Evolutionary conservation across 1,140 invertebrate genomes (phyloP), one percentile per base, ranked within the genome.

Genomic region (Arion vulgaris): DNA sequence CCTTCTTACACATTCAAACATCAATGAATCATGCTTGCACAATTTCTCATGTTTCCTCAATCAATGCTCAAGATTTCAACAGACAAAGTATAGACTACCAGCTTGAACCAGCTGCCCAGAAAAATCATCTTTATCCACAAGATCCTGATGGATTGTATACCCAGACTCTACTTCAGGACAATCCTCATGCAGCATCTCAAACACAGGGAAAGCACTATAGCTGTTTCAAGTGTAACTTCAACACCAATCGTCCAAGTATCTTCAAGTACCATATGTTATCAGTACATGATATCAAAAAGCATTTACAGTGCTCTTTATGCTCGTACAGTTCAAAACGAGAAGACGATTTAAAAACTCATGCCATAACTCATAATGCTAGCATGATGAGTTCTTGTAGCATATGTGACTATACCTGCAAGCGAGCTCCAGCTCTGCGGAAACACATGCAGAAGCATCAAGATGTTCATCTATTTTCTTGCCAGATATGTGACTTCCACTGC

Each of bases 351-450:
- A 73, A 73, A 49, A 49, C 41, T 26, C 71, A 73, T 49, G 1
- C 41, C 1, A 73, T 73, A 17, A 73, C 71, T 41, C 71, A 73
- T 39, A 19, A 73, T 41, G 28, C 4, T 7, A 73, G 38, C 1
- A 41, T 73, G 71, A 49, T 39, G 36, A 39, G 41, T 2, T 73
- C 41, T 19, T 73, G 71, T 38, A 73, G 41, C 28, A 11, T 73
- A 1, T 73, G 71, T 73, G 38, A 39, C 41, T 73, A 73, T 26
- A 73, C 38, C 7, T 73, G 71, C 38, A 73, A 73, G 28, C 71
- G 71, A n/a, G 71, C 36, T 1, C 36, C 71, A 41, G 38, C 71
- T 73, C 41, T 73, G 5, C 38, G 71, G 0, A 73, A 73, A 28
- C 71, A 73, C 41, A 49, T 73, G 71, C 2, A 19, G 41, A 73